These are phyloP conservation scores for Drosophila ogumai DNA, from an alignment of 1,140 invertebrate species.

Conservation along the genomic window DNA sequence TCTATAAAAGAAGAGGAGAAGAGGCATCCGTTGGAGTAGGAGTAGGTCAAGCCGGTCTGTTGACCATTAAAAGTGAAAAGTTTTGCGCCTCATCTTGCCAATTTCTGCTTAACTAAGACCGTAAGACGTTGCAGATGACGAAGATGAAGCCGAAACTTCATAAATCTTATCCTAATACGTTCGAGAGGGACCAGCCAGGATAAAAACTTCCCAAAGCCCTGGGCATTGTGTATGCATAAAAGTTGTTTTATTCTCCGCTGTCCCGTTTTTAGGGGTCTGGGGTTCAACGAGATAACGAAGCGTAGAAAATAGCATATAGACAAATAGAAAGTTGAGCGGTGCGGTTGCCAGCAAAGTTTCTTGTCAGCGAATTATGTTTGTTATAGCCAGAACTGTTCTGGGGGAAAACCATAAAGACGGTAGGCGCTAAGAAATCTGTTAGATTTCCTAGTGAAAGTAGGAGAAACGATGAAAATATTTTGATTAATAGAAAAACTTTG, in stretches of 20 bases:
- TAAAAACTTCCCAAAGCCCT: constrained; percentile 71
- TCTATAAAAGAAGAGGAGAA: constrained; percentile 21
- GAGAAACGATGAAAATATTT: neutral
- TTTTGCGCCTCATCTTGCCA: constrained; percentile 52
- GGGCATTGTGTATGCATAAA: constrained; percentile 75
- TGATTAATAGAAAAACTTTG: constrained; percentile 8
- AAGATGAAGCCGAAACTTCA: constrained; percentile 69
- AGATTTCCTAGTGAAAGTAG: neutral
- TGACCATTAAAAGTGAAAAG: constrained; percentile 81
- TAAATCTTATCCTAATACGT: constrained; percentile 75
- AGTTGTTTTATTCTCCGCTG: constrained; percentile 56
- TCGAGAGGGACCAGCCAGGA: constrained; percentile 40
- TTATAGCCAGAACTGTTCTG: neutral
- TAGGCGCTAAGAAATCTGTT: neutral
- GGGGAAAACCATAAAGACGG: neutral
- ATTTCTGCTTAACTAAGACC: constrained; percentile 55
- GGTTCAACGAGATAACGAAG: constrained; percentile 69
- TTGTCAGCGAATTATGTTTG: constrained; percentile 32
- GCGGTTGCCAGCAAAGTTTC: constrained; percentile 31
- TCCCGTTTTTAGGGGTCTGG: constrained; percentile 6
- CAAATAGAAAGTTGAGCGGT: constrained; percentile 38
- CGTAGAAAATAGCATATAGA: constrained; percentile 47
- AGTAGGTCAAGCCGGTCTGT: constrained; percentile 62
- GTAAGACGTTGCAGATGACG: constrained; percentile 40
- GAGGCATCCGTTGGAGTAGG: constrained; percentile 3